Evolutionary conservation across 2,888 invertebrate species (phyloP).

Genomic region (Eupithecia pulchellata): DNA sequence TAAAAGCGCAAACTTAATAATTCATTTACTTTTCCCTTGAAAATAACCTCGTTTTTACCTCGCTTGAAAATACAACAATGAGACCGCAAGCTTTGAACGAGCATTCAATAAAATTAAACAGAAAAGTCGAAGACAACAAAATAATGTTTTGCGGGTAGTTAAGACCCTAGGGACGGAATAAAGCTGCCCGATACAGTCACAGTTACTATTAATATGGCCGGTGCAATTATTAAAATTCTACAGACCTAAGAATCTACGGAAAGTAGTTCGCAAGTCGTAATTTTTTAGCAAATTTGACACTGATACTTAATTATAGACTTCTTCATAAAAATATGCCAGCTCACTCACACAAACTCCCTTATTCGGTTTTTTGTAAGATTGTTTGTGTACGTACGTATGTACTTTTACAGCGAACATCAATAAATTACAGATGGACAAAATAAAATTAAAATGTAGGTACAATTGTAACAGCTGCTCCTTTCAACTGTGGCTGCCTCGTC

Average conservation of each 20-base stretch:
- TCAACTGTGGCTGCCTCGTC: slow-evolving; percentile 42
- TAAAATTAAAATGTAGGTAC: neutral
- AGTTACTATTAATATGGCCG: slow-evolving; percentile 12
- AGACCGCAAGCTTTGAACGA: slow-evolving; percentile 28
- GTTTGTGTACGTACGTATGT: too few relatives aligned
- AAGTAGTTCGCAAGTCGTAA: too few relatives aligned
- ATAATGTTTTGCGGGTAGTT: slow-evolving; percentile 40
- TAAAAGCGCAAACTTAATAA: slow-evolving; percentile 3
- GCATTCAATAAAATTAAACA: slow-evolving; percentile 36
- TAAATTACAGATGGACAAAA: neutral
- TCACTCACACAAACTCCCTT: too few relatives aligned
- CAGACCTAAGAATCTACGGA: too few relatives aligned
- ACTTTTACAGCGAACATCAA: too few relatives aligned
- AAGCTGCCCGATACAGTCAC: slow-evolving; percentile 27
- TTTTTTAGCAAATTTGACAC: too few relatives aligned
- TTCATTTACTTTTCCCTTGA: slow-evolving; percentile 7
- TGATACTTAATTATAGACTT: too few relatives aligned
- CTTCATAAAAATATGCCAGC: too few relatives aligned
- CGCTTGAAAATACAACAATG: slow-evolving; percentile 26
- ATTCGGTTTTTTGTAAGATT: too few relatives aligned
- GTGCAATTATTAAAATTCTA: neutral
- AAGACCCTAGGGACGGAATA: slow-evolving; percentile 33
- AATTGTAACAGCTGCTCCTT: neutral
- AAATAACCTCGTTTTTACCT: slow-evolving; percentile 8
- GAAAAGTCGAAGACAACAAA: slow-evolving; percentile 38